Conservation (phyloP, 2,797 vertebrate genomes). For the Meriones psammophilus region DNA sequence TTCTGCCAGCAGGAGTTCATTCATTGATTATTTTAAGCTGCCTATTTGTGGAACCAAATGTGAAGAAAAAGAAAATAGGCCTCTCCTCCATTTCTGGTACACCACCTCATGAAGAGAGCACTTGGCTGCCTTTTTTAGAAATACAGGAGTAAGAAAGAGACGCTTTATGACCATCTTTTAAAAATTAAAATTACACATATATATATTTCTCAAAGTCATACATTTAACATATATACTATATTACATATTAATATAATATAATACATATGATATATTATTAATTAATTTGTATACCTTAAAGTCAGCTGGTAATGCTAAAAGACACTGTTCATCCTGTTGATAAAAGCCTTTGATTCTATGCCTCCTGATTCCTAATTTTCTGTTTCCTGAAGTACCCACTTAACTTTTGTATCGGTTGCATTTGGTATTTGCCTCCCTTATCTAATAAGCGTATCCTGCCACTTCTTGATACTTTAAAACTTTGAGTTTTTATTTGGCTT, state of each 20-base stretch:
- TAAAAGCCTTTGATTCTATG: not conserved
- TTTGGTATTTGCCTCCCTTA: constrained; percentile 1
- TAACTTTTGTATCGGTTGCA: not conserved
- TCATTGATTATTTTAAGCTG: constrained; percentile 48
- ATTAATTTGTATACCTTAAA: too few species aligned
- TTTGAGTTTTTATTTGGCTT: constrained; percentile 52
- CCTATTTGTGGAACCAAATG: constrained; percentile 39
- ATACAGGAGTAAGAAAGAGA: not conserved
- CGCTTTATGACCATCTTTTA: not conserved
- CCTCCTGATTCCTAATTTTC: not conserved
- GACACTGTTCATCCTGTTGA: not conserved
- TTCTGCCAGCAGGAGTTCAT: not conserved
- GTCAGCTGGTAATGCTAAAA: not conserved
- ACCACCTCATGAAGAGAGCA: not conserved
- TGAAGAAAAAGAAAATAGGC: constrained; percentile 25
- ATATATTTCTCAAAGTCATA: not conserved
- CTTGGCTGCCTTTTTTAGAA: constrained; percentile 26
- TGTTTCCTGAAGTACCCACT: not conserved
- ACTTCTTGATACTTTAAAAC: not conserved
- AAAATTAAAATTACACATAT: not conserved
- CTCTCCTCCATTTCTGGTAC: not conserved
- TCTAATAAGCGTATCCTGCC: not conserved
- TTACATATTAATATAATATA: too few species aligned
- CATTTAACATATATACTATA: not conserved
- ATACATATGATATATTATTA: too few species aligned